Evolutionary conservation across 2,888 invertebrate genomes (phyloP), one percentile per base, ranked within the genome.

Genomic region (Acanthosepion pharaonis): DNA sequence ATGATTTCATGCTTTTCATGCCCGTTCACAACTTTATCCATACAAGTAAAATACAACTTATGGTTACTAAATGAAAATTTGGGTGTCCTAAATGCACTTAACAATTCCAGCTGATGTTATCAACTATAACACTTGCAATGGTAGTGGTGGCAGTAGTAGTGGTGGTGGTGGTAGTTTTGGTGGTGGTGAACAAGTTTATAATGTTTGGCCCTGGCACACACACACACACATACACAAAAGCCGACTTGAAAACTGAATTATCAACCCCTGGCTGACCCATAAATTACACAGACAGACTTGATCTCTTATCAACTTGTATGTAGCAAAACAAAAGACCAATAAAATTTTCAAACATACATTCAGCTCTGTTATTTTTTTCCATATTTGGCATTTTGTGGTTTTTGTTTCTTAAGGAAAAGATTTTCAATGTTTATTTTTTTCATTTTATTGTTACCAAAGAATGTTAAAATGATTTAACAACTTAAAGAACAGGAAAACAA

Each of bases 151-250:
- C 78, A n/a, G 78, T 78, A 78, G 78, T 78, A 78, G n/a, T n/a
- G 78, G 93, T 48, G 28, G 93, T 93, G 78, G 93, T 93, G 78
- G 78, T 78, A 33, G 78, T 78, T 78, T 78, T 78, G 78, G 78
- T 78, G 78, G 93, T 93, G 53, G 28, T 48, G 42, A 92, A 92
- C 92, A 48, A 20, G 92, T 42, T 53, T 51, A 42, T 42, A 93
- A 93, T 42, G 93, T 93, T 93, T 51, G 51, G 93, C 93, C 53
- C 48, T 51, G 49, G 93, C 49, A n/a, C 18, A 93, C 48, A 51
- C 53, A 92, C 92, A 51, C 8, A 48, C 42, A 3, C 42, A 42
- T 42, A 42, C 42, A 48, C 92, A 92, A 28, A 93, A 51, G 53
- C 93, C 51, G 93, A 93, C 49, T 42, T 93, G 53, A 49, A 51